These are phyloP conservation scores for Frankliniella intonsa DNA, from an alignment of 2,888 invertebrate genomes.

Conservation along the genomic window DNA sequence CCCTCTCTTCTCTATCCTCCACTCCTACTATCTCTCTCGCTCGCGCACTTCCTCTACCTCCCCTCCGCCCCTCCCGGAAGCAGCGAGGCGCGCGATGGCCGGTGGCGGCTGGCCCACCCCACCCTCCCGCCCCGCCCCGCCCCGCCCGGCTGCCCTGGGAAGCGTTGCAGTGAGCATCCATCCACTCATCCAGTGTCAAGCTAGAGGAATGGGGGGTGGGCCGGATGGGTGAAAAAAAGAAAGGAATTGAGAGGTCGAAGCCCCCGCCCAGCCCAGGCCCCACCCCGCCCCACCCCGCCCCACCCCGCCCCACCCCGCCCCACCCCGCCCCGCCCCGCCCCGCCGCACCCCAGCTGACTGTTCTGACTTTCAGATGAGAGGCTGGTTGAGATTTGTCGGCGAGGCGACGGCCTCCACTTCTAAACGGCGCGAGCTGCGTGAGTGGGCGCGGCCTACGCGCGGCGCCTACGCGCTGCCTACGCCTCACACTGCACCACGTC, in stretches of 20 bases:
- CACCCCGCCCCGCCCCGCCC: not conserved
- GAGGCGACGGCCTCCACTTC: not conserved
- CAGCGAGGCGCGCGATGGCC: too few species aligned
- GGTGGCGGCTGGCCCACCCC: too few species aligned
- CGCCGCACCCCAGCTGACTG: not conserved
- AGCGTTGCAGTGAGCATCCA: conserved; percentile 6
- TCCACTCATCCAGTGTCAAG: not conserved
- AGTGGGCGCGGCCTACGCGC: not conserved
- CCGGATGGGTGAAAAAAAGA: not conserved
- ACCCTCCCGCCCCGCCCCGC: not conserved
- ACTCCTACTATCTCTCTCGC: too few species aligned
- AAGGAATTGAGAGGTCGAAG: not conserved
- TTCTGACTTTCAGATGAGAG: conserved; percentile 10
- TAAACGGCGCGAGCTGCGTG: not conserved
- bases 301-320: not conserved
- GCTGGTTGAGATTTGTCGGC: not conserved
- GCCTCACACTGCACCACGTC: not conserved
- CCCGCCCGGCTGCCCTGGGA: not conserved
- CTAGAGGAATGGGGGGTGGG: not conserved
- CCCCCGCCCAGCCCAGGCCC: too few species aligned
- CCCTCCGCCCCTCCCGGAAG: too few species aligned
- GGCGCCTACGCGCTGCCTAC: not conserved
- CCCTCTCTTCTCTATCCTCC: too few species aligned
- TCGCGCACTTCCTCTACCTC: too few species aligned
- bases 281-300: not conserved